phyloP scores from a whole-genome alignment of 2,888 invertebrate genomes.

The Ptilodon capucinus region DNA sequence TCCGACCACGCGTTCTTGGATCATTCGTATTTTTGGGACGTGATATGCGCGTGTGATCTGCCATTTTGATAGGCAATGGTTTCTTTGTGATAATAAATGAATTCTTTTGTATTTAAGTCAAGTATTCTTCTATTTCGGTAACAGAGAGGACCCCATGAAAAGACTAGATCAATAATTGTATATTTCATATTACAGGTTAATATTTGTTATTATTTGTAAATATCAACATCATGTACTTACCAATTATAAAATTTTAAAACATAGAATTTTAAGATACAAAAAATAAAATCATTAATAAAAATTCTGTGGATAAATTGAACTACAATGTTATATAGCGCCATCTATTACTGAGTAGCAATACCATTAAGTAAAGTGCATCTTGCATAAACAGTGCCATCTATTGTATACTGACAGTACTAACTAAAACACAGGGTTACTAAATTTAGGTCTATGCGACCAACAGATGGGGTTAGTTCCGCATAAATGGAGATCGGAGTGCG shows the following conservation, averaged over 20 bases:
- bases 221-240: no score
- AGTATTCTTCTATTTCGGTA: no score
- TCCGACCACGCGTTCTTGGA: slow-evolving; percentile 37
- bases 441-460: neutral
- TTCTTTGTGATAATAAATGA: slow-evolving; percentile 3
- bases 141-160: no score
- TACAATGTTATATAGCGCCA: slow-evolving; percentile 20
- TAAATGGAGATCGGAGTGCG: slow-evolving; percentile 58
- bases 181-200: no score
- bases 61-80: slow-evolving; percentile 19
- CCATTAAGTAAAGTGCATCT: neutral
- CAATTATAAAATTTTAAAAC: neutral
- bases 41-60: slow-evolving; percentile 29
- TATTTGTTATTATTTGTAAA: no score
- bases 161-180: no score
- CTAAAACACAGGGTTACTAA: neutral
- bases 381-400: no score
- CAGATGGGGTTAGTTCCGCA: slow-evolving; percentile 52
- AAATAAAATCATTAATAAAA: no score
- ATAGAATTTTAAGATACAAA: neutral
- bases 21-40: slow-evolving; percentile 53
- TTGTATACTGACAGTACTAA: no score
- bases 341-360: slow-evolving; percentile 37
- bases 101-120: no score
- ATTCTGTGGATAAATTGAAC: no score